These are phyloP conservation scores for Ditylenchus weischeri DNA, from an alignment of 2,888 invertebrate species.

Conservation along the genomic window DNA sequence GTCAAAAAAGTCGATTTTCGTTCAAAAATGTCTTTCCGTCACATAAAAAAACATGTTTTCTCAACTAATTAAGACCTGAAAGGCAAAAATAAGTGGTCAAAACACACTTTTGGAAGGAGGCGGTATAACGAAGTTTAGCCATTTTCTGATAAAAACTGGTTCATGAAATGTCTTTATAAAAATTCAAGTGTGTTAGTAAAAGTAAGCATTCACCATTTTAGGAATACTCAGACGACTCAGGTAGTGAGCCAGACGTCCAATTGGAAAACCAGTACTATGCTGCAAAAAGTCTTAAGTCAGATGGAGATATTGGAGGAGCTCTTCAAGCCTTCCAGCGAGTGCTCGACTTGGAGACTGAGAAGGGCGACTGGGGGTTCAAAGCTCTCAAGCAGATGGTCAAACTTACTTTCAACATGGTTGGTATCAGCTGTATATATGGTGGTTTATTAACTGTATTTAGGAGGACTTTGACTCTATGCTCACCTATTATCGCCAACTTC, in stretches of 20 bases:
- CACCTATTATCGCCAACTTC: slow-evolving; percentile 85
- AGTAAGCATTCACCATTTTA: slow-evolving; percentile 25
- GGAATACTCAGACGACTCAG: slow-evolving; percentile 98
- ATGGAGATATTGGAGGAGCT: slow-evolving; percentile 88
- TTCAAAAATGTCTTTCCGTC: too few relatives aligned
- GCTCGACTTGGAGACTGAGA: slow-evolving; percentile 91
- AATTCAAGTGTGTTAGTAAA: background rate
- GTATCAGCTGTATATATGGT: background rate
- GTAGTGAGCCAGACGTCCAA: slow-evolving; percentile 98
- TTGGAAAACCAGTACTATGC: slow-evolving; percentile 99
- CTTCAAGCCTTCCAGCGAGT: slow-evolving; percentile 81
- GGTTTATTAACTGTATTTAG: slow-evolving; percentile 62
- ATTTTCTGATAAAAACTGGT: too few relatives aligned
- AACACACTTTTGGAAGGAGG: too few relatives aligned
- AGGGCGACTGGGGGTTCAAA: slow-evolving; percentile 99
- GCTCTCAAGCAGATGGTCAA: slow-evolving; percentile 99
- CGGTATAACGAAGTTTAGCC: too few relatives aligned
- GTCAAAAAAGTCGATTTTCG: too few relatives aligned
- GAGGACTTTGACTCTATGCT: slow-evolving; percentile 91
- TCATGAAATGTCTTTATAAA: slow-evolving; percentile 7
- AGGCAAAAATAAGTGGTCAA: too few relatives aligned
- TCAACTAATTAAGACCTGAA: too few relatives aligned
- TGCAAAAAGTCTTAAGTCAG: slow-evolving; percentile 87
- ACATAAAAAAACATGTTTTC: too few relatives aligned
- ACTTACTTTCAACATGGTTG: slow-evolving; percentile 91